Base-by-base conservation (phyloP, 2,888 invertebrate genomes). In the Limenitis arthemis region DNA sequence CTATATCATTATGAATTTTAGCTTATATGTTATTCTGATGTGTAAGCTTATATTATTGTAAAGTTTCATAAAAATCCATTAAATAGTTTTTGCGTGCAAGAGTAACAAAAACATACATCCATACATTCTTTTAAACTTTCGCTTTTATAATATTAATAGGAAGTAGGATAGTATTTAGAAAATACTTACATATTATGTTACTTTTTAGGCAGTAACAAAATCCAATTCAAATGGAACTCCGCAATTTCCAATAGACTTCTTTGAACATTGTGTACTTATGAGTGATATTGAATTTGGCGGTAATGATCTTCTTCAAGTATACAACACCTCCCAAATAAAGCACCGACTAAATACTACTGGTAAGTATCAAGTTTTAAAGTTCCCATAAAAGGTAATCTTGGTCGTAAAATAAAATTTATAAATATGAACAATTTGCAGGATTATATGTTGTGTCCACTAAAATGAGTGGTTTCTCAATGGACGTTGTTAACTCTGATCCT, bases 251-350 rank as follows among this genome's bases (percentile, higher is more conserved):
- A 93, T 97, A 36, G 99, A 99, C 74, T 98, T 98, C 88, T 99
- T 99, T 77, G 98, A 99, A 75, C 95, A 97, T 71, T 97, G 97
- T 73, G 93, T 94, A 49, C 90, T 92, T 8, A 91, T 98, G 90
- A 94, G 93, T 60, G 98, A 98, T 67, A 91, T 98, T 0, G 98
- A 98, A 75, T 96, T 94, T 70, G 97, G 97, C 8, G 98, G 98
- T 7, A 96, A 95, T 72, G 98, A 98, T 80, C 82, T 98, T 1
- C 80, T 99, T 7, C 97, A 98, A 79, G 93, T 98, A 40, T 98
- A 98, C 78, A 98, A 98, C 70, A 91, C 93, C 0, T 93, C 94
- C 12, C 98, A 98, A 77, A 90, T 98, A 36, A 98, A 98, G 79
- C 94, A 96, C 65, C 89, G 99, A 9, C 88, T 97, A 8, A 94